A percentile compares a stretch with the other conserved stretches of the same genome.
Conservation (phyloP, 2,113 vertebrate genomes). For the Amphiprion ocellaris region DNA sequence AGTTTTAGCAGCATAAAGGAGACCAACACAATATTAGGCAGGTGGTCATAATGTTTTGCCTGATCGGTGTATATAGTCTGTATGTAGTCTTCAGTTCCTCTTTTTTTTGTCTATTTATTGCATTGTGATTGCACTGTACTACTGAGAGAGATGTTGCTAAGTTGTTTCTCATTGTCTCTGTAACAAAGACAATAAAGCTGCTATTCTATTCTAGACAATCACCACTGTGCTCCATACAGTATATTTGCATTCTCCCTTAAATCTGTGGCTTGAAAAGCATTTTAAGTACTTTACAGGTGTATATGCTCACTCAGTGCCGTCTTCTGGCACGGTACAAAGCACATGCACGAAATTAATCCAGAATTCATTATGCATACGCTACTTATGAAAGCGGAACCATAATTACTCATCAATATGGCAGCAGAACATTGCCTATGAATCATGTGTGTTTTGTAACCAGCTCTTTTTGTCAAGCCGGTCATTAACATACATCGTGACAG, state of each 20-base stretch:
- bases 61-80: too few species aligned
- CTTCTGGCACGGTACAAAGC: conserved; percentile 5
- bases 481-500: conserved; percentile 31
- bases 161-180: too few species aligned
- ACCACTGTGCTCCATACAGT: not conserved
- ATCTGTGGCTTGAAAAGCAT: conserved; percentile 3
- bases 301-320: conserved; percentile 9
- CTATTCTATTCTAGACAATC: too few species aligned
- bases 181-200: too few species aligned
- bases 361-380: conserved; percentile 46
- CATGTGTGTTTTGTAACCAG: conserved; percentile 56
- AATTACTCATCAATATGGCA: conserved; percentile 61
- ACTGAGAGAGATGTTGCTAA: too few species aligned
- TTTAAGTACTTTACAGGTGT: conserved; percentile 24
- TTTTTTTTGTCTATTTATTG: too few species aligned
- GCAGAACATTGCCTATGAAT: conserved; percentile 62
- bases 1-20: too few species aligned
- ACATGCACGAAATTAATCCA: conserved; percentile 36
- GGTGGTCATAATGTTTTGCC: too few species aligned
- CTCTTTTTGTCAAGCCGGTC: conserved; percentile 32
- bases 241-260: not conserved
- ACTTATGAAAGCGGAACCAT: conserved; percentile 43
- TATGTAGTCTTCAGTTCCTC: too few species aligned
- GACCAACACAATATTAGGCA: too few species aligned
- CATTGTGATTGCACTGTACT: too few species aligned